Evolutionary conservation across 2,888 invertebrate genomes (phyloP), one percentile per base, ranked within the genome.

Genomic region (Phengaris alcon): DNA sequence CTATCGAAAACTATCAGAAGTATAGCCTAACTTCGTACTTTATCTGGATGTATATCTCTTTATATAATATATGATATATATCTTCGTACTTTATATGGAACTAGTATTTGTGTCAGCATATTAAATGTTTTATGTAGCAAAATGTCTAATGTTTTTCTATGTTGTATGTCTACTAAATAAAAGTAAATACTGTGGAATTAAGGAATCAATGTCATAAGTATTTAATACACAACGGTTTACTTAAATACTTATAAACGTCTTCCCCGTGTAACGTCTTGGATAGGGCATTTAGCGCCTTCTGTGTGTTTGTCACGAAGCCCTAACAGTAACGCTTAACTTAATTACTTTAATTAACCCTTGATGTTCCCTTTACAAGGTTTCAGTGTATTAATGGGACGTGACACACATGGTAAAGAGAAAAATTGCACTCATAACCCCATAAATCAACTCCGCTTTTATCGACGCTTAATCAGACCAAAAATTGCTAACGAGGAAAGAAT

Each of bases 271-370:
- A 69, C 69, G 54, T 54, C 72, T 72, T 54, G 72, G 72, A 35
- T 54, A 54, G 35, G 52, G 35, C 51, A 72, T 52, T 72, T 51
- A 72, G 35, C 22, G 72, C 51, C 72, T 72, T 72, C 51, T 35
- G 22, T 72, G 54, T 72, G 54, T 54, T 72, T 72, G 72, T 72
- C 72, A 69, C 69, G 69, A 69, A 69, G 52, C 72, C 72, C 15
- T 72, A 72, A 72, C 52, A 35, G 10, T 72, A 51, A 72, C 54
- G 35, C 51, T 72, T 72, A 72, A 72, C 52, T 72, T 72, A 72
- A 72, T 72, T 72, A 72, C 72, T 72, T 72, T 72, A 46, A 52
- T 72, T 72, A 72, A 72, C 72, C 72, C 72, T 72, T 72, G 52
- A 72, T 54, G 72, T 72, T 72, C 35, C 35, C 54, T 52, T 54